Percentiles rank a stretch among this genome's conserved stretches.
Conservation (phyloP, 2,888 invertebrate species). For the Meta bourneti region DNA sequence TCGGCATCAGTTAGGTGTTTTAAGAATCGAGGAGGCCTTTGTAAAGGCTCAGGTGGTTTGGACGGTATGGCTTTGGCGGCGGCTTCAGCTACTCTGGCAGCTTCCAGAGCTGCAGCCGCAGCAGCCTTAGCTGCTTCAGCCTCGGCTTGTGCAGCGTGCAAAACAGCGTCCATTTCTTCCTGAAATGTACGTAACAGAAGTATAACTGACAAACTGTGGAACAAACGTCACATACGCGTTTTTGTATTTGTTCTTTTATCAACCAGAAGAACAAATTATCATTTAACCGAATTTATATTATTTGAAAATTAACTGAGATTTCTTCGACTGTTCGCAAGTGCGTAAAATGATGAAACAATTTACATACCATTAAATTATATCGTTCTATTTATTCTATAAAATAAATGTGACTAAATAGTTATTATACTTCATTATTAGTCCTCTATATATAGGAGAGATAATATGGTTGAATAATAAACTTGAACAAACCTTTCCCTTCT, state of each 20-base stretch:
- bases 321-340: too few relatives aligned
- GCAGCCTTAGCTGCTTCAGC: conserved; percentile 82
- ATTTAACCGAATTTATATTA: too few relatives aligned
- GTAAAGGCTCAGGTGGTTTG: conserved; percentile 55
- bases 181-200: conserved; percentile 74
- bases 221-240: too few relatives aligned
- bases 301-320: too few relatives aligned
- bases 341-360: too few relatives aligned
- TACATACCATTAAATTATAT: too few relatives aligned
- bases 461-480: not conserved
- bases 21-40: conserved; percentile 89
- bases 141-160: conserved; percentile 82
- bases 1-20: conserved; percentile 87
- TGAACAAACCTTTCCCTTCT: conserved; percentile 79
- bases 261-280: too few relatives aligned
- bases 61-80: conserved; percentile 79
- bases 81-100: conserved; percentile 82
- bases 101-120: conserved; percentile 82
- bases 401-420: too few relatives aligned
- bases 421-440: too few relatives aligned
- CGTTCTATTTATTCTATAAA: too few relatives aligned
- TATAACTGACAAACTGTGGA: not conserved
- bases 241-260: too few relatives aligned
- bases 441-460: too few relatives aligned
- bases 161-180: conserved; percentile 82